A percentile compares a stretch with the other conserved stretches of the same genome.
Conservation (phyloP, 2,113 vertebrate species). For the Synodontis membranacea region DNA sequence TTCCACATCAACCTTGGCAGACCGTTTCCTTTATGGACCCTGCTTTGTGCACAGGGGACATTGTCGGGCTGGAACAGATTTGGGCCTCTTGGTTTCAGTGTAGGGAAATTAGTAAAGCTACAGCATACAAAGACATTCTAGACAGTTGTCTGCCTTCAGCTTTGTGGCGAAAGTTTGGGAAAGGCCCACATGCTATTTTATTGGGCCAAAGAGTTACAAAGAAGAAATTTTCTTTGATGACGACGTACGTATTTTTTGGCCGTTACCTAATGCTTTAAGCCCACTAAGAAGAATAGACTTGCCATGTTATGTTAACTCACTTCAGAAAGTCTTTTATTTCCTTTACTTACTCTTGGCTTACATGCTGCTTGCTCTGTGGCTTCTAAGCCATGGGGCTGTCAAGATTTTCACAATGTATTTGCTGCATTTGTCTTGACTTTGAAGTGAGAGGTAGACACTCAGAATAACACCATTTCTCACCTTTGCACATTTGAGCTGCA, state of each 20-base stretch:
- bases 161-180: neutral
- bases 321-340: neutral
- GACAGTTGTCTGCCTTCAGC: neutral
- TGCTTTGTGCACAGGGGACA: neutral
- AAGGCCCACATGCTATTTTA: neutral
- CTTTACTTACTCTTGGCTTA: neutral
- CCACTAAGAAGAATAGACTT: neutral
- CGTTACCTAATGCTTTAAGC: neutral
- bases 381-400: neutral
- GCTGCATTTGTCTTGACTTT: neutral
- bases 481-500: neutral
- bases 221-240: too few species aligned
- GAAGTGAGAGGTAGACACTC: neutral
- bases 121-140: neutral
- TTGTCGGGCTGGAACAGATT: neutral
- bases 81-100: neutral
- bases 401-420: neutral
- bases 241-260: neutral
- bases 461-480: neutral
- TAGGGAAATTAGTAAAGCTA: neutral
- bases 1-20: neutral
- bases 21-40: neutral
- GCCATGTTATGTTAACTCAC: neutral
- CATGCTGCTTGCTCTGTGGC: neutral
- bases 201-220: neutral